Evolutionary conservation across 2,888 invertebrate species (phyloP).

Genomic region (Bellardia bayeri): DNA sequence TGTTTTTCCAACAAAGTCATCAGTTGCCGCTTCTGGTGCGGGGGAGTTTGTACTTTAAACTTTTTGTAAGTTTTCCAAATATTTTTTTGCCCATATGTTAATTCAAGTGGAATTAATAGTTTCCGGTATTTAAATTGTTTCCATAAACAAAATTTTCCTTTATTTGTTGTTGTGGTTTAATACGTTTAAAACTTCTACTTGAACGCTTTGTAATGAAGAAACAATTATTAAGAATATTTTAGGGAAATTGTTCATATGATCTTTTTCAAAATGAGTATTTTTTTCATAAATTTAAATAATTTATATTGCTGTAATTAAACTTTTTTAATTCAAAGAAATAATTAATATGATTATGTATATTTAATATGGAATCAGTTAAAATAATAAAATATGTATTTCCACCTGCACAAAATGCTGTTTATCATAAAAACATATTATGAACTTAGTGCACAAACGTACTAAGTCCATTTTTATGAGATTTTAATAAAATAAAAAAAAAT

Average conservation of each 20-base stretch:
- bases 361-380: too few relatives aligned
- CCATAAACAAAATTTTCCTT: slow-evolving; percentile 48
- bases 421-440: too few relatives aligned
- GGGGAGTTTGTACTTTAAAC: slow-evolving; percentile 49
- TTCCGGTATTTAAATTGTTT: slow-evolving; percentile 79
- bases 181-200: slow-evolving; percentile 48
- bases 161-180: slow-evolving; percentile 62
- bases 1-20: slow-evolving; percentile 55
- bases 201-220: slow-evolving; percentile 49
- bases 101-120: slow-evolving; percentile 81
- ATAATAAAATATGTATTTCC: too few relatives aligned
- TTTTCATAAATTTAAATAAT: neutral
- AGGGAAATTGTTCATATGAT: neutral
- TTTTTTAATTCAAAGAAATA: neutral
- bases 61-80: slow-evolving; percentile 37
- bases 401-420: too few relatives aligned
- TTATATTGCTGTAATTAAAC: neutral
- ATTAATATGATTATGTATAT: too few relatives aligned
- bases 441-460: too few relatives aligned
- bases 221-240: slow-evolving; percentile 31
- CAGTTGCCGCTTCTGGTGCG: slow-evolving; percentile 49
- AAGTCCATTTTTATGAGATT: too few relatives aligned
- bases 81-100: slow-evolving; percentile 77
- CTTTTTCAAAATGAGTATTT: neutral
- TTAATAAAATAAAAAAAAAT: too few relatives aligned